Evolutionary conservation across 2,888 invertebrate species (phyloP).

Genomic region (Dendrolimus pini): DNA sequence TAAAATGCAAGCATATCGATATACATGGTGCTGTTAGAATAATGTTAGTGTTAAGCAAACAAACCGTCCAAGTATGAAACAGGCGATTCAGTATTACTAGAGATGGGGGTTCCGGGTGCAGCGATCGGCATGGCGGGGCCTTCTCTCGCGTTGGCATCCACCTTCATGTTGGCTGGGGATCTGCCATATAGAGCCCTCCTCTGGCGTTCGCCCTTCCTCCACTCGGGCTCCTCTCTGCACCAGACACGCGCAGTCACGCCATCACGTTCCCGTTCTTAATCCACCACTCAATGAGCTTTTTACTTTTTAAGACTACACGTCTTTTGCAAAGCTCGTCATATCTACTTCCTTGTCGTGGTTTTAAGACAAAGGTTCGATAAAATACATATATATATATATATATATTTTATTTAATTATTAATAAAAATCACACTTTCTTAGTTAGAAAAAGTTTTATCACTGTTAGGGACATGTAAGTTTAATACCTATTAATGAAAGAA

Average conservation of each 20-base stretch:
- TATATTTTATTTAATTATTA: no score
- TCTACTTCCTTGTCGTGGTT: no score
- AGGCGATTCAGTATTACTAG: slow-evolving; percentile 67
- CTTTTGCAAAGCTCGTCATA: no score
- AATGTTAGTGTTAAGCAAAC: slow-evolving; percentile 46
- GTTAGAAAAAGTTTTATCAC: no score
- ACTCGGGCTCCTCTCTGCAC: slow-evolving; percentile 49
- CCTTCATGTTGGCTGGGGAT: slow-evolving; percentile 43
- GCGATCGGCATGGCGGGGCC: slow-evolving; percentile 40
- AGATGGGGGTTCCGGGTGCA: slow-evolving; percentile 39
- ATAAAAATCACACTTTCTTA: no score
- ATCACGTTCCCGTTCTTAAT: slow-evolving; percentile 34
- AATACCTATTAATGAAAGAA: no score
- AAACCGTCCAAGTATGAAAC: slow-evolving; percentile 68
- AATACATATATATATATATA: no score
- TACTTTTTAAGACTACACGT: no score
- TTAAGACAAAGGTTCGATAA: no score
- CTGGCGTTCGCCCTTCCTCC: slow-evolving; percentile 33
- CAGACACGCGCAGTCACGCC: slow-evolving; percentile 51
- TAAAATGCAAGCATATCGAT: slow-evolving; percentile 25
- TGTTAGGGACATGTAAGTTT: no score
- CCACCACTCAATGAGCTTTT: no score
- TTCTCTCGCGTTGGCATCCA: slow-evolving; percentile 53
- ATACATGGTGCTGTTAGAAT: slow-evolving; percentile 33
- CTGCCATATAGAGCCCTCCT: slow-evolving; percentile 43